These are phyloP conservation scores for Carassius auratus DNA, from an alignment of 2,113 vertebrate genomes.

Conservation along the genomic window DNA sequence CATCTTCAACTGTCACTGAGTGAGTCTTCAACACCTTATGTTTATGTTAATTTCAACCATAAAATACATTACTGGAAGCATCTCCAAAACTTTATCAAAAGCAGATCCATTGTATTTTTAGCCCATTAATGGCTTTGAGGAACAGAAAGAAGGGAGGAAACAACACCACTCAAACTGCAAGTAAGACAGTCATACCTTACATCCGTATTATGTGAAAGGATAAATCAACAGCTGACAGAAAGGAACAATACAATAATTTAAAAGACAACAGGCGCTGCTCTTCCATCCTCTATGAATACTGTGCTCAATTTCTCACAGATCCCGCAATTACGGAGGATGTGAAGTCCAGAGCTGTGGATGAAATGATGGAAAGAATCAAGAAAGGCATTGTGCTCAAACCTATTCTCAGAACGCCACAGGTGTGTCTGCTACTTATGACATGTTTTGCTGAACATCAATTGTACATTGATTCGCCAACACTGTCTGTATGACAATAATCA, in stretches of 20 bases:
- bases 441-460: background rate
- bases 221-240: background rate
- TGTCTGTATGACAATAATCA: background rate
- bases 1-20: constrained; percentile 40
- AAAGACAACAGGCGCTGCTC: background rate
- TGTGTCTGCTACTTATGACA: constrained; percentile 41
- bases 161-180: constrained; percentile 21
- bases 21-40: constrained; percentile 2
- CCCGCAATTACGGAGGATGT: constrained; percentile 35
- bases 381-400: constrained; percentile 78
- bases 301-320: constrained; percentile 49
- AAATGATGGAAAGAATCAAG: constrained; percentile 86
- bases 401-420: constrained; percentile 57
- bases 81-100: background rate
- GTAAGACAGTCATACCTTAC: constrained; percentile 58
- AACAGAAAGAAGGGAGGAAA: constrained; percentile 63
- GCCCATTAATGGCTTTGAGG: constrained; percentile 67
- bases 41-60: background rate
- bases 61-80: background rate
- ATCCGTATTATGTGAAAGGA: background rate
- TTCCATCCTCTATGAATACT: background rate
- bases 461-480: background rate
- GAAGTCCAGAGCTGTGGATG: constrained; percentile 76
- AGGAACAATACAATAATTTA: background rate
- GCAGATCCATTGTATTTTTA: constrained; percentile 39